Conservation (phyloP, 2,888 invertebrate species). For the Spisula subtruncata region DNA sequence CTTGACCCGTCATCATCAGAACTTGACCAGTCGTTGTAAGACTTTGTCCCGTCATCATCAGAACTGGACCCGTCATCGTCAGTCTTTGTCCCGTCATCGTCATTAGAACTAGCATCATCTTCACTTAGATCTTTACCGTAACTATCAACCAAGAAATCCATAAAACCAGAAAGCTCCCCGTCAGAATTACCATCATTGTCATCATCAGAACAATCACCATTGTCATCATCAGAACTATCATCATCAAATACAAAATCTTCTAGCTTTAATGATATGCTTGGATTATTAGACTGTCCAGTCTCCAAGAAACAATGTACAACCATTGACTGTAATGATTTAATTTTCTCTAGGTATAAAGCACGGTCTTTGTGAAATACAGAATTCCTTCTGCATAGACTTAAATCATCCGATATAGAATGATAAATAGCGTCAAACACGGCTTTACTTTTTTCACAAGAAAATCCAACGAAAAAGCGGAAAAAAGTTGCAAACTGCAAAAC, state of each 20-base stretch:
- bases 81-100: too few species aligned
- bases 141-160: too few species aligned
- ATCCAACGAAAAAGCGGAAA: not conserved
- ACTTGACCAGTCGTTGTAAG: too few species aligned
- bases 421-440: not conserved
- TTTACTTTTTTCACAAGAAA: not conserved
- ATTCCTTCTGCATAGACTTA: not conserved
- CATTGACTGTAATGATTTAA: not conserved
- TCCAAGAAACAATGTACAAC: not conserved
- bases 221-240: too few species aligned
- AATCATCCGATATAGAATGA: not conserved
- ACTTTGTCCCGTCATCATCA: too few species aligned
- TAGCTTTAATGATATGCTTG: not conserved
- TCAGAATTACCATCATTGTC: too few species aligned
- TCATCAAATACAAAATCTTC: not conserved
- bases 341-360: not conserved
- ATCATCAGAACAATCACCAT: too few species aligned
- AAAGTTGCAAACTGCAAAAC: not conserved
- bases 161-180: too few species aligned
- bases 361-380: not conserved
- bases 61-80: too few species aligned
- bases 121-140: too few species aligned
- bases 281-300: not conserved
- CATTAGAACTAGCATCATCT: too few species aligned
- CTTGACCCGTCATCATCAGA: too few species aligned